phyloP scores from a whole-genome alignment of 2,888 invertebrate genomes.

The Rambutsinella grinnellia region DNA sequence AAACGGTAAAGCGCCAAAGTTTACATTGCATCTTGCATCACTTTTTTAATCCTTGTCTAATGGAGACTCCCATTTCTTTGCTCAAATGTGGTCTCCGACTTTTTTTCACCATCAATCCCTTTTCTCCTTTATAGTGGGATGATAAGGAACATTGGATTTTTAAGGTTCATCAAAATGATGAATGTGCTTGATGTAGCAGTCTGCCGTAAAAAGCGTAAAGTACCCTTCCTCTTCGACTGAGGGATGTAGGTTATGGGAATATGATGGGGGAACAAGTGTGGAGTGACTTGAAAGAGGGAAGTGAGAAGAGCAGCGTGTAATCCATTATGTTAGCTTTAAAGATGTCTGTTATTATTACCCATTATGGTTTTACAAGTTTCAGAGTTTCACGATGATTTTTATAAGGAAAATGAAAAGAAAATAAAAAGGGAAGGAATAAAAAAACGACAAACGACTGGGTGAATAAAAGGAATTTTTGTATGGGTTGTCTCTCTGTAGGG shows the following conservation, averaged over 20 bases:
- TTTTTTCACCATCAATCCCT: background rate
- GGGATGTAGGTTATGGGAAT: background rate
- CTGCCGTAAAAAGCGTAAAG: background rate
- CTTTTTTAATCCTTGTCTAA: conserved; percentile 15
- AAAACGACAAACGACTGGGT: too few relatives aligned
- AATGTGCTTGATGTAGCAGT: conserved; percentile 42
- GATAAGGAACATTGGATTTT: too few relatives aligned
- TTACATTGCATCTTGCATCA: background rate
- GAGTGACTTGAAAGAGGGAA: conserved; percentile 6
- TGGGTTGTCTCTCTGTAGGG: too few relatives aligned
- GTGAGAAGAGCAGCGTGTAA: conserved; percentile 34
- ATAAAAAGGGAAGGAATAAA: conserved; percentile 6
- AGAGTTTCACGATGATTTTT: conserved; percentile 13
- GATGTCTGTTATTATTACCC: conserved; percentile 48
- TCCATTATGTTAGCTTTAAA: conserved; percentile 54
- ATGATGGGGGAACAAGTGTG: background rate
- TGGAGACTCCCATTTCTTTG: conserved; percentile 21
- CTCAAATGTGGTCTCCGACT: background rate
- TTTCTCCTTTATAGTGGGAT: background rate
- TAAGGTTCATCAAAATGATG: conserved; percentile 38
- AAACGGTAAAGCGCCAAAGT: too few relatives aligned
- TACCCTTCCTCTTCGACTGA: background rate
- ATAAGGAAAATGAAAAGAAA: conserved; percentile 36
- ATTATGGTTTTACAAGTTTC: conserved; percentile 32
- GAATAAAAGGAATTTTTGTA: too few relatives aligned